Conservation (phyloP, 2,888 invertebrate species). For the Nomada ruficornis region DNA sequence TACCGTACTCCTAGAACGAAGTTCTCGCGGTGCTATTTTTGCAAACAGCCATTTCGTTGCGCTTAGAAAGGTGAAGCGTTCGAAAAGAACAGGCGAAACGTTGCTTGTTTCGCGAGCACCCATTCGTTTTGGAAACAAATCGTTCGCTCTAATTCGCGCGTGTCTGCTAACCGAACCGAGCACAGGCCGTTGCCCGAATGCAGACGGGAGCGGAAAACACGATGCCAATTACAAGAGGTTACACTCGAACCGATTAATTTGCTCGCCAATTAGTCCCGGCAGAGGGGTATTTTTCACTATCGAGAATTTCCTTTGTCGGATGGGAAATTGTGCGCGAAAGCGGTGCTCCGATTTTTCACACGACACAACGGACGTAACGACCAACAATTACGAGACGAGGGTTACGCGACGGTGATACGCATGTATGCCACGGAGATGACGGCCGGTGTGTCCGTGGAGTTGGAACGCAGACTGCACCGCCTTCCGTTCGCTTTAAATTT, state of each 20-base stretch:
- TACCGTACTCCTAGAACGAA: too few species aligned
- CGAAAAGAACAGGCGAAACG: too few species aligned
- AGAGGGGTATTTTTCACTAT: not conserved
- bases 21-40: too few species aligned
- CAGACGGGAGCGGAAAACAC: slow-evolving; percentile 2
- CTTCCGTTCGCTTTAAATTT: slow-evolving; percentile 13
- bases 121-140: not conserved
- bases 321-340: not conserved
- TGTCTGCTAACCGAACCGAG: not conserved
- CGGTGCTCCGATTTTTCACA: too few species aligned
- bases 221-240: slow-evolving; percentile 15
- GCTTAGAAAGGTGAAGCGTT: too few species aligned
- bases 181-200: not conserved
- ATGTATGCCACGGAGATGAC: slow-evolving; percentile 7
- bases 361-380: too few species aligned
- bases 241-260: slow-evolving; percentile 9
- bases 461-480: not conserved
- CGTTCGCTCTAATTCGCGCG: slow-evolving; percentile 2
- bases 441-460: not conserved
- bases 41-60: too few species aligned
- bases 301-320: slow-evolving; percentile 10
- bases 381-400: slow-evolving; percentile 48
- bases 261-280: not conserved
- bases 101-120: not conserved
- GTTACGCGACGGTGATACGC: slow-evolving; percentile 43